phyloP scores from a whole-genome alignment of 2,113 vertebrate species.

The Percopsis transmontana region DNA sequence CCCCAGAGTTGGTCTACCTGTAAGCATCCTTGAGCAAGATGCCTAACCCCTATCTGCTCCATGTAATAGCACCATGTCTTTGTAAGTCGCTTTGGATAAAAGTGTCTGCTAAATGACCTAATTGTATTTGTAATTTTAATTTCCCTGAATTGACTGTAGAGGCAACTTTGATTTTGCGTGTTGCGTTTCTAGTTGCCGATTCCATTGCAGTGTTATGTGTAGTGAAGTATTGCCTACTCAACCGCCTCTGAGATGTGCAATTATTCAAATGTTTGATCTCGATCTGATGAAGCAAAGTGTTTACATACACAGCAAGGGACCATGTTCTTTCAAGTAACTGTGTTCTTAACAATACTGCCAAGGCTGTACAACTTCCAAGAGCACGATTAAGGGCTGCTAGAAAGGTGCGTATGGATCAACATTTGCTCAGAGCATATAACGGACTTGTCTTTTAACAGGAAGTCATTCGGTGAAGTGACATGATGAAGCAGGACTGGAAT shows the following conservation, averaged over 20 bases:
- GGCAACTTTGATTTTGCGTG: slow-evolving; percentile 57
- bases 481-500: slow-evolving; percentile 58
- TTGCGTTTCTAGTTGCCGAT: slow-evolving; percentile 69
- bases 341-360: slow-evolving; percentile 39
- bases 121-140: slow-evolving; percentile 23
- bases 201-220: slow-evolving; percentile 41
- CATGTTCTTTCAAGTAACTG: slow-evolving; percentile 55
- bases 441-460: slow-evolving; percentile 21
- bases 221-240: slow-evolving; percentile 42
- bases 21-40: no score
- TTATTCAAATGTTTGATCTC: slow-evolving; percentile 63
- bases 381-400: slow-evolving; percentile 30
- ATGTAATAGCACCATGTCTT: no score
- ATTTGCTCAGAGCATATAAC: slow-evolving; percentile 6
- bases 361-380: not conserved
- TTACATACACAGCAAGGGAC: slow-evolving; percentile 49
- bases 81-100: no score
- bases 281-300: slow-evolving; percentile 48
- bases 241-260: slow-evolving; percentile 51
- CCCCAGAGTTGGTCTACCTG: not conserved
- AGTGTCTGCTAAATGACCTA: no score
- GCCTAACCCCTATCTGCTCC: no score
- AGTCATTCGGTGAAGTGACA: slow-evolving; percentile 33
- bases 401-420: slow-evolving; percentile 28
- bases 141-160: slow-evolving; percentile 47